A percentile compares a stretch with the other conserved stretches of the same genome.
Conservation (phyloP, 1,140 invertebrate genomes). For the Drosophila parabipectinata region DNA sequence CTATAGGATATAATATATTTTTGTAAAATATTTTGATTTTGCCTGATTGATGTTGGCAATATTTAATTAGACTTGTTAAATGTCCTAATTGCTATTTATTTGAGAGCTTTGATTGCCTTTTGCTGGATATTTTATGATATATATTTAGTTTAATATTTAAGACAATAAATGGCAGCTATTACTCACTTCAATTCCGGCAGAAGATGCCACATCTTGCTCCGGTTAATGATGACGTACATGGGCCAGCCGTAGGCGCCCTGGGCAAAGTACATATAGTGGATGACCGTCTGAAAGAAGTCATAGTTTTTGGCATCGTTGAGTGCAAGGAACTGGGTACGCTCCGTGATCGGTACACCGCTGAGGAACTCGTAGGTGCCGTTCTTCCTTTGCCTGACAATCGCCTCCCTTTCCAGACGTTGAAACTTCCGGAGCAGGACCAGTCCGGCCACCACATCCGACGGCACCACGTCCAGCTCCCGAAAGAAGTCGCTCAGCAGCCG, state of each 20-base stretch:
- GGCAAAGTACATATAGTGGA: constrained; percentile 95
- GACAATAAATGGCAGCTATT: not conserved
- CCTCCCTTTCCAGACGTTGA: constrained; percentile 91
- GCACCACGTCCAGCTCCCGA: constrained; percentile 95
- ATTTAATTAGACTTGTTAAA: no score
- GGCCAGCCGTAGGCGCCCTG: constrained; percentile 96
- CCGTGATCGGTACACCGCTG: constrained; percentile 93
- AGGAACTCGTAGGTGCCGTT: constrained; percentile 96
- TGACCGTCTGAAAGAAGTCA: constrained; percentile 90
- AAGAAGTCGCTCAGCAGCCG: constrained; percentile 95
- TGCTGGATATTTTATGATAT: not conserved
- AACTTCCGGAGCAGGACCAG: constrained; percentile 92
- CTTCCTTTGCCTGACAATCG: constrained; percentile 91
- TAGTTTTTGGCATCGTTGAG: constrained; percentile 91
- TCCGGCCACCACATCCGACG: constrained; percentile 95
- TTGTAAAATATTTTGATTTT: not conserved
- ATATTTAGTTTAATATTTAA: not conserved
- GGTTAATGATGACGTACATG: constrained; percentile 91
- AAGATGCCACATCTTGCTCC: constrained; percentile 90
- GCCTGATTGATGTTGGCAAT: no score
- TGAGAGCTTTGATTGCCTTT: not conserved
- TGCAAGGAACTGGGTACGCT: constrained; percentile 92
- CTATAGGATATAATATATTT: not conserved
- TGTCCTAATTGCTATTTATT: no score
- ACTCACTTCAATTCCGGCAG: constrained; percentile 88